Conservation (phyloP, 2,797 vertebrate genomes). For the Gallinago nigripennis region DNA sequence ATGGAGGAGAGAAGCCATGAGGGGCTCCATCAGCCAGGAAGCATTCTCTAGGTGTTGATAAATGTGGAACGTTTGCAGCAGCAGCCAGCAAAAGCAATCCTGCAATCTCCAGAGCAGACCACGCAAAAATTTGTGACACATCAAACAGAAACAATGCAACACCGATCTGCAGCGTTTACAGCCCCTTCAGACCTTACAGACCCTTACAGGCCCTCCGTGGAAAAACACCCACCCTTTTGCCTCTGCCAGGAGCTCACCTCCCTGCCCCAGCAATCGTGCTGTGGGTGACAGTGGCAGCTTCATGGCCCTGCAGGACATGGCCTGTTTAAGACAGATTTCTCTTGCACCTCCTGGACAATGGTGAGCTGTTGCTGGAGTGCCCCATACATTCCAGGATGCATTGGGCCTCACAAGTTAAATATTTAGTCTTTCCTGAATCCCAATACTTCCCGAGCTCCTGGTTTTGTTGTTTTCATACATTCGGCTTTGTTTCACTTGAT, state of each 20-base stretch:
- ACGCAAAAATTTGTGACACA: not conserved
- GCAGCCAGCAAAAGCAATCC: not conserved
- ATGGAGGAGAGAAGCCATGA: not conserved
- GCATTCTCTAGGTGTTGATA: too few relatives aligned
- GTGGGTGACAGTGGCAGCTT: not conserved
- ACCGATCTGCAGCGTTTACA: fast-evolving
- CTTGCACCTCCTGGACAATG: not conserved
- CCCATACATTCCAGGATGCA: conserved; percentile 41
- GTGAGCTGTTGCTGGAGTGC: not conserved
- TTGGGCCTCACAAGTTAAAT: conserved; percentile 55
- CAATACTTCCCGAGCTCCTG: conserved; percentile 35
- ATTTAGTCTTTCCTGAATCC: conserved; percentile 57
- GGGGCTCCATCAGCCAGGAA: not conserved
- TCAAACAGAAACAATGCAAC: not conserved
- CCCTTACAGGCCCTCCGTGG: too few relatives aligned
- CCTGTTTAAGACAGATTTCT: not conserved
- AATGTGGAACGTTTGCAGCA: not conserved
- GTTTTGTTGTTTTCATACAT: conserved; percentile 31
- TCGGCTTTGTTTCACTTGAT: conserved; percentile 5
- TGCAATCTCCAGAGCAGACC: not conserved
- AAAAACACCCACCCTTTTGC: not conserved
- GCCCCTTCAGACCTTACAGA: too few relatives aligned
- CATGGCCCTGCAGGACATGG: not conserved
- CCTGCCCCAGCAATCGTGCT: not conserved
- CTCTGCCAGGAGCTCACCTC: not conserved